These are phyloP conservation scores for Diorhabda elongata DNA, from an alignment of 1,140 invertebrate genomes.

Conservation along the genomic window DNA sequence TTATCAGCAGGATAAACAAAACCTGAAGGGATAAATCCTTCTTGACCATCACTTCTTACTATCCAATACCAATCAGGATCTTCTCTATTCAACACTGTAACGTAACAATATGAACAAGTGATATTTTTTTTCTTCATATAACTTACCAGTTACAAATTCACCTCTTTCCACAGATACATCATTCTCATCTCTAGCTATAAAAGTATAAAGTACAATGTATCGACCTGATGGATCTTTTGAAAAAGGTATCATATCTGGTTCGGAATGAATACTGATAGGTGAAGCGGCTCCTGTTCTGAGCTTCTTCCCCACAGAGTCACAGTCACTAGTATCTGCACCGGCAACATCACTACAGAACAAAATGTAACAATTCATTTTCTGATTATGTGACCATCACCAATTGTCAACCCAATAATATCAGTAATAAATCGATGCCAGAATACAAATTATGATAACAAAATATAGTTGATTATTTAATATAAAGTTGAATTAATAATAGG, in stretches of 20 bases:
- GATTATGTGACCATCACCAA: too few relatives aligned
- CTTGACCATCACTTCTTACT: constrained; percentile 82
- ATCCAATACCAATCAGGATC: constrained; percentile 97
- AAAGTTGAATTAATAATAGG: too few relatives aligned
- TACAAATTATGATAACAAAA: too few relatives aligned
- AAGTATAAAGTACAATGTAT: constrained; percentile 90
- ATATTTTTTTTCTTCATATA: background rate
- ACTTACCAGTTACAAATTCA: constrained; percentile 77
- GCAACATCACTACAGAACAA: constrained; percentile 39
- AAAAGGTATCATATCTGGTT: constrained; percentile 76
- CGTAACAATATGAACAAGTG: constrained; percentile 4
- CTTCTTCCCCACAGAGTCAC: constrained; percentile 50
- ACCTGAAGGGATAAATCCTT: constrained; percentile 93
- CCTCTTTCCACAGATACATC: constrained; percentile 90
- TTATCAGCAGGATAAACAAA: constrained; percentile 87
- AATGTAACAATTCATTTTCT: background rate
- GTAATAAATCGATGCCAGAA: too few relatives aligned
- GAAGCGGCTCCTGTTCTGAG: constrained; percentile 56
- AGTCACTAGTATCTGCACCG: constrained; percentile 45
- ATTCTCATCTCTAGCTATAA: constrained; percentile 88
- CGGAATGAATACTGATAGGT: constrained; percentile 58
- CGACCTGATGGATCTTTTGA: constrained; percentile 86
- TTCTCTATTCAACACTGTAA: constrained; percentile 79
- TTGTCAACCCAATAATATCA: too few relatives aligned
- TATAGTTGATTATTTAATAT: too few relatives aligned